Percentiles rank a stretch among this genome's conserved stretches.
phyloP scores from a whole-genome alignment of 2,797 vertebrate species.

The Kryptopterus vitreolus region DNA sequence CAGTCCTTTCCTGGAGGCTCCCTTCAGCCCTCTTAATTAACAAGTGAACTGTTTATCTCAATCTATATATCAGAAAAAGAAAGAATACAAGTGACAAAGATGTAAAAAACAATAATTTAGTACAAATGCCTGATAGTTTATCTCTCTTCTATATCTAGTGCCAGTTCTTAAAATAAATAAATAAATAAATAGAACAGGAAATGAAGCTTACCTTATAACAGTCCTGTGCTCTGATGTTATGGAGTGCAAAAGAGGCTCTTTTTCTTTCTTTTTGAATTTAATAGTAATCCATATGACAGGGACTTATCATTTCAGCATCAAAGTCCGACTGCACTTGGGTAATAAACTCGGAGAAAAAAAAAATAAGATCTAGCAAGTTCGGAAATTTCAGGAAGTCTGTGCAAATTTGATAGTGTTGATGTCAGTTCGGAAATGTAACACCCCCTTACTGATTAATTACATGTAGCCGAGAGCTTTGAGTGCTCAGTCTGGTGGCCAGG shows the following conservation, averaged over 20 bases:
- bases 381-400: constrained; percentile 1
- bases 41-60: too few species aligned
- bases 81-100: background rate
- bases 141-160: background rate
- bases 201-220: background rate
- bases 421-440: constrained; percentile 15
- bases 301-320: background rate
- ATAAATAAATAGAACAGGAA: background rate
- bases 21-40: background rate
- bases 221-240: background rate
- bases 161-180: too few species aligned
- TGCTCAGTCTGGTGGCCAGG: background rate
- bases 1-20: background rate
- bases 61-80: background rate
- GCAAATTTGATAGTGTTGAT: constrained; percentile 22
- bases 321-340: background rate
- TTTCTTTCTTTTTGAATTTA: background rate
- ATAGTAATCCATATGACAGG: background rate
- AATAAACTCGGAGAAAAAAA: background rate
- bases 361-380: background rate
- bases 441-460: background rate
- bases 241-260: background rate
- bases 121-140: too few species aligned
- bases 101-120: background rate
- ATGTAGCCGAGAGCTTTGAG: background rate